Conservation (phyloP, 2,888 invertebrate genomes). For the Tuberolachnus salignus region DNA sequence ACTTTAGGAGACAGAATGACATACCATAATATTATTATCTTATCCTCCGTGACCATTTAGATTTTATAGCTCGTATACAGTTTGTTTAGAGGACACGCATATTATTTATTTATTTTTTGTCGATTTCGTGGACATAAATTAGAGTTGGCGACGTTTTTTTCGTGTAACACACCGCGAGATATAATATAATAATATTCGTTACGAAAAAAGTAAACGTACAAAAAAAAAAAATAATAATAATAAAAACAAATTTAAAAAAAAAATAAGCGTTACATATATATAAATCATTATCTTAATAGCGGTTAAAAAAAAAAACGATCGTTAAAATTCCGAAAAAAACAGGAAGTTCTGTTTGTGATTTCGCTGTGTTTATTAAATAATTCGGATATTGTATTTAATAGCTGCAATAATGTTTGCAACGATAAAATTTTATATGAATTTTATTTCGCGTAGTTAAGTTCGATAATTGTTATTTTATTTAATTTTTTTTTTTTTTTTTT, state of each 20-base stretch:
- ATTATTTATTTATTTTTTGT: not conserved
- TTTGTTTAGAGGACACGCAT: not conserved
- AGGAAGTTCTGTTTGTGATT: slow-evolving; percentile 20
- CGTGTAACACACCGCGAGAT: not conserved
- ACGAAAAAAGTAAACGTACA: slow-evolving; percentile 12
- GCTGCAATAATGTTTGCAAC: too few relatives aligned
- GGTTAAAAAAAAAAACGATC: slow-evolving; percentile 9
- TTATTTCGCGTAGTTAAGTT: too few relatives aligned
- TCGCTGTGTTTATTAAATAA: not conserved
- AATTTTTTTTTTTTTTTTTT: too few relatives aligned
- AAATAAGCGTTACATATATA: not conserved
- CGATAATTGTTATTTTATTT: too few relatives aligned
- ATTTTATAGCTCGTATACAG: slow-evolving; percentile 19
- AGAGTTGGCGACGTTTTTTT: slow-evolving; percentile 27
- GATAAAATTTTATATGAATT: too few relatives aligned
- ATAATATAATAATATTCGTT: not conserved
- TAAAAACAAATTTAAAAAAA: not conserved
- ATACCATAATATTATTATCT: not conserved
- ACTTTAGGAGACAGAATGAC: not conserved
- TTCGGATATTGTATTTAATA: not conserved
- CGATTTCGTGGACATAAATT: slow-evolving; percentile 35
- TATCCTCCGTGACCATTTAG: not conserved
- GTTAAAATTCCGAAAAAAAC: slow-evolving; percentile 26
- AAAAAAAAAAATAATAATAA: not conserved
- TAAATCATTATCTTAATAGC: slow-evolving; percentile 26